Base-by-base conservation (phyloP, 2,797 vertebrate genomes). In the Kryptopterus vitreolus region DNA sequence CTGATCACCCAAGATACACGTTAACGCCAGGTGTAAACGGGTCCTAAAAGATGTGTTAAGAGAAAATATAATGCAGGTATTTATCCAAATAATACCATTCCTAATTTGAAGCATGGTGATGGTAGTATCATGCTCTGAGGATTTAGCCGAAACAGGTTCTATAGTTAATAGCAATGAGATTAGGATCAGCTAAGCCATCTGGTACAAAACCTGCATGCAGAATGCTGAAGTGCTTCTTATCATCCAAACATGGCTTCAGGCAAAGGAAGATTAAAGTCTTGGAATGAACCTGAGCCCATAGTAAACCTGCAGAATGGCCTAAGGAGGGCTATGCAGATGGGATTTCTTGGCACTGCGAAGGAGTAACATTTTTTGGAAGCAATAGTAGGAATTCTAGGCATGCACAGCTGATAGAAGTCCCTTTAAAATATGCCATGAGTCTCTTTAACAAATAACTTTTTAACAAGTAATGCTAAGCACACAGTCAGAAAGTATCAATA, bases 211-310 rank as follows among this genome's bases (percentile, higher is more conserved):
- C 6, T 72, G 1, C 6, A 35, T 20, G 69, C 52, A 57, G 20
- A 5, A 53, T 16, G n/a, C 20, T 16, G 46, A 73, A 73, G 33
- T 24, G 24, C 57, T 58, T 73, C 33, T 57, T 33, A 58, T 26
- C 33, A n/a, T n/a, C 2, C 58, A 74, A 53, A 35, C 38, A 74
- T 58, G 35, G 53, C 24, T 58, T 74, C 22, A 73, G 71, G 13
- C 71, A 74, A 73, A 73, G n/a, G 22, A 26, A 53, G 46, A 71
- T 71, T 48, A 71, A 71, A 29, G 33, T 71, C 46, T 71, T 53
- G 2, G 50, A 31, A 71, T 33, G 24, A 58, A 33, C 53, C 71
- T 58, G 53, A 74, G 22, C 33, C 33, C 53, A 57, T 31, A 74
- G 35, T 12, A 59, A 43, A 58, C 12, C 15, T 29, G 35, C 11